Base-by-base conservation (phyloP, 2,797 vertebrate genomes). In the Momotus momota region DNA sequence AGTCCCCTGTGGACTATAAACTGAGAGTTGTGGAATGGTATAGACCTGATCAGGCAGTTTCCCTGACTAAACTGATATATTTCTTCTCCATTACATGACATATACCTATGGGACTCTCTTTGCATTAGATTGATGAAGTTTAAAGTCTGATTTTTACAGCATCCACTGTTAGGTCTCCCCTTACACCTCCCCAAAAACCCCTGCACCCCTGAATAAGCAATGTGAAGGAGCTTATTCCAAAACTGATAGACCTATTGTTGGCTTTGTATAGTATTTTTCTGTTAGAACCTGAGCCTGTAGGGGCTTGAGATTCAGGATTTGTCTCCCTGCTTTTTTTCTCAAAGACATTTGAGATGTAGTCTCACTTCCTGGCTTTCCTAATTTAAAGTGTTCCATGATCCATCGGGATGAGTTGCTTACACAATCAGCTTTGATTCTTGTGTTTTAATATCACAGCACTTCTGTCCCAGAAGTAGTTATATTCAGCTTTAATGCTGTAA, bases 391-490 rank as follows among this genome's bases (percentile, higher is more conserved):
- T 96, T 97, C 96, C 48, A 40, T 41, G 85, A 91, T 94, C 96
- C 94, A 96, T 92, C 93, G 95, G 84, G 93, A 92, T 91, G 72
- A 93, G 94, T 95, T 92, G 89, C 71, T 97, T 94, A 79, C 5
- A n/a, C 92, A 38, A 49, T 94, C 90, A 94, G n/a, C 87, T 97
- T 97, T 82, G 88, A 93, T 96, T 95, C 77, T 95, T 86, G 70
- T 96, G 81, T 96, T 92, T 96, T 95, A 85, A 67, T 94, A 93
- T 94, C 35, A 35, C 94, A 97, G 94, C 90, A 86, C 71, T 95
- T 95, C 62, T 80, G 87, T 92, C 86, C 93, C 94, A 85, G 93
- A 96, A 93, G 91, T 81, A 96, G 85, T 91, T 94, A 78, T 85
- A 73, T 62, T 93, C 75, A 65, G 5, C 92, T 97, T 95, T 95